phyloP scores from a whole-genome alignment of 2,113 vertebrate genomes.

The Platichthys flesus region DNA sequence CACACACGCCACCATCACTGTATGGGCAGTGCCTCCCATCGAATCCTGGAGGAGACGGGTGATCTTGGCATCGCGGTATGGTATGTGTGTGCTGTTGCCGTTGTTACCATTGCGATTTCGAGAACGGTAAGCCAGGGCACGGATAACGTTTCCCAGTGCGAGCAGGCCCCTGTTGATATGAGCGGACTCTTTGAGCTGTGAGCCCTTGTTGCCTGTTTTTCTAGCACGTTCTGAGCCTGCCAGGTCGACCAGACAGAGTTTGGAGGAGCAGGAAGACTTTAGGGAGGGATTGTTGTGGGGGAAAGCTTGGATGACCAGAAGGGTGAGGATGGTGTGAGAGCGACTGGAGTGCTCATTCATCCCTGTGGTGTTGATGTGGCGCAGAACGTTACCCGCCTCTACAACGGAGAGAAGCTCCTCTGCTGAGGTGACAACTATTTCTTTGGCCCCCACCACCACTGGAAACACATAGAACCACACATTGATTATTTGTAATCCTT shows the following conservation, averaged over 20 bases:
- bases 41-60: conserved; percentile 93
- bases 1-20: conserved; percentile 91
- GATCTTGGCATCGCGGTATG: conserved; percentile 92
- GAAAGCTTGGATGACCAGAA: conserved; percentile 82
- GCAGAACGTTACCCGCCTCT: conserved; percentile 85
- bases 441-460: conserved; percentile 92
- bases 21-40: conserved; percentile 91
- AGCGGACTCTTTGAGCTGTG: conserved; percentile 89
- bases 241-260: conserved; percentile 93
- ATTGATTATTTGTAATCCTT: neutral
- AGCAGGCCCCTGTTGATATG: conserved; percentile 90
- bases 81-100: conserved; percentile 77
- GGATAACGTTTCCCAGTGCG: conserved; percentile 92
- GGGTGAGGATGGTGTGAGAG: conserved; percentile 91
- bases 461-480: conserved; percentile 36
- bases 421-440: conserved; percentile 83
- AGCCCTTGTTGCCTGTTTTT: conserved; percentile 88
- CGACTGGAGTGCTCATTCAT: conserved; percentile 92
- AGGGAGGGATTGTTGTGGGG: conserved; percentile 26
- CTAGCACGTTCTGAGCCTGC: conserved; percentile 90
- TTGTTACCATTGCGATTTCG: conserved; percentile 30
- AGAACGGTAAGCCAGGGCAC: conserved; percentile 87
- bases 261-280: conserved; percentile 80
- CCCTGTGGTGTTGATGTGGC: conserved; percentile 85
- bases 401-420: conserved; percentile 88